Evolutionary conservation across 2,797 vertebrate species (phyloP), one percentile per base, ranked within the genome.

Genomic region (Kryptopterus vitreolus): DNA sequence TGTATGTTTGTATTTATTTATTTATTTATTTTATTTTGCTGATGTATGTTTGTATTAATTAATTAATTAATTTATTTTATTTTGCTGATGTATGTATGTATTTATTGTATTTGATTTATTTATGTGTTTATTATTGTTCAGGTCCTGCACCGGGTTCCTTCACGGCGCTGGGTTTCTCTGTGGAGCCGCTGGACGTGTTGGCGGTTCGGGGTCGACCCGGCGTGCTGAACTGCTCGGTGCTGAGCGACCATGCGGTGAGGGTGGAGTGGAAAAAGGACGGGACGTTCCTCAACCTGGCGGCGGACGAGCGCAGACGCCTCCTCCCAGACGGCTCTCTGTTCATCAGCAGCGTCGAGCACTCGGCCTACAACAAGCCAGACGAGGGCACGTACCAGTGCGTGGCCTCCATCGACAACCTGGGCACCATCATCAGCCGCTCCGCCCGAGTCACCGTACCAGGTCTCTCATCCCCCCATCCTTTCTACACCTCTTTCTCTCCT

Each of bases 221-320:
- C 1, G 15, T 95, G 71, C 92, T 99, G 85, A 99, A 98, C 93
- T 99, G 98, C 87, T 98, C 97, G 0, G 95, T 94, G 1, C 91
- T 93, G 79, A 95, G 95, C 35, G 94, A 95, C 18, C 87, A 85
- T 52, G 76, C 91, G 0, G 92, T 93, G 12, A 89, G 92, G 57
- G 93, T 98, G 3, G 96, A 98, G 86, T 99, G 98, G 98, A 98
- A 95, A 80, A 99, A 99, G 85, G 98, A 99, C 3, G 98, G 98
- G 61, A 96, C 97, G 62, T 96, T 97, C 84, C 93, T 99, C 55
- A 98, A 96, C 88, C 89, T 98, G 91, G 93, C 91, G 22, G 95
- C 96, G 0, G 98, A 99, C 33, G 97, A 99, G 84, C 92, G 97
- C 3, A 94, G 98, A 0, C 92, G 92, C 81, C 90, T 98, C 80